phyloP scores from a whole-genome alignment of 30 jellyfish, hydroid and myxozoan species.

The Hydra vulgaris region DNA sequence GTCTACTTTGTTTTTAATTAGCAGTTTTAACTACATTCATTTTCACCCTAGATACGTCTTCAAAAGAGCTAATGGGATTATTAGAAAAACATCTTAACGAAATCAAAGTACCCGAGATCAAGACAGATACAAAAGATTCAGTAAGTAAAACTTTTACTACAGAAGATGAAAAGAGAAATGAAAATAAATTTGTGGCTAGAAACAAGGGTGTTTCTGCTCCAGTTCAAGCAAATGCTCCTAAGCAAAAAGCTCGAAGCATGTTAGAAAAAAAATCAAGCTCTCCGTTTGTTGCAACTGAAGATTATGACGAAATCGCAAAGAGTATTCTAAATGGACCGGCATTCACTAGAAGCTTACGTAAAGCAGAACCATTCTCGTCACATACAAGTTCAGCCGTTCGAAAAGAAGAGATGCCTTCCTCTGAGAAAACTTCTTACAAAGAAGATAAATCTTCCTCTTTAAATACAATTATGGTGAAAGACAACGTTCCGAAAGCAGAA shows the following conservation, averaged over 20 bases:
- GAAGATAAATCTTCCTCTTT: conserved; percentile 71
- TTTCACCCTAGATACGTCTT: conserved; percentile 63
- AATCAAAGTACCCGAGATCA: conserved; percentile 35
- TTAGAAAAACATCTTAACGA: conserved; percentile 85
- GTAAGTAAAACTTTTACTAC: conserved; percentile 1
- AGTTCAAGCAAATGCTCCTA: conserved; percentile 8
- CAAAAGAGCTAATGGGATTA: conserved; percentile 89
- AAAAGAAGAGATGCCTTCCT: conserved; percentile 21
- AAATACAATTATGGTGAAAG: conserved; percentile 36
- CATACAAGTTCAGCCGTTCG: not conserved
- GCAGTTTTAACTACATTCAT: not conserved
- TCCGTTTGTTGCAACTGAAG: conserved; percentile 36
- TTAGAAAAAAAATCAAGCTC: conserved; percentile 12
- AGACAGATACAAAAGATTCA: conserved; percentile 31
- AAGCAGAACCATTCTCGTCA: conserved; percentile 5
- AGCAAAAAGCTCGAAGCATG: conserved; percentile 18
- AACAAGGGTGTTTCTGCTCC: conserved; percentile 15
- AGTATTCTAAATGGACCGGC: conserved; percentile 27
- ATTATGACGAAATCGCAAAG: conserved; percentile 20
- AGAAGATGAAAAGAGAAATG: conserved; percentile 39
- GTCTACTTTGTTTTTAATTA: not conserved
- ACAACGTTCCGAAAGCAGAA: conserved; percentile 70
- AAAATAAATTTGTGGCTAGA: conserved; percentile 20
- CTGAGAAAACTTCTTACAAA: conserved; percentile 38
- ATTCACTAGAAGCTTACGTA: conserved; percentile 21